A percentile compares a stretch with the other conserved stretches of the same genome.
Evolutionary conservation across 2,113 vertebrate species (phyloP).

Genomic region (Saiga tatarica): DNA sequence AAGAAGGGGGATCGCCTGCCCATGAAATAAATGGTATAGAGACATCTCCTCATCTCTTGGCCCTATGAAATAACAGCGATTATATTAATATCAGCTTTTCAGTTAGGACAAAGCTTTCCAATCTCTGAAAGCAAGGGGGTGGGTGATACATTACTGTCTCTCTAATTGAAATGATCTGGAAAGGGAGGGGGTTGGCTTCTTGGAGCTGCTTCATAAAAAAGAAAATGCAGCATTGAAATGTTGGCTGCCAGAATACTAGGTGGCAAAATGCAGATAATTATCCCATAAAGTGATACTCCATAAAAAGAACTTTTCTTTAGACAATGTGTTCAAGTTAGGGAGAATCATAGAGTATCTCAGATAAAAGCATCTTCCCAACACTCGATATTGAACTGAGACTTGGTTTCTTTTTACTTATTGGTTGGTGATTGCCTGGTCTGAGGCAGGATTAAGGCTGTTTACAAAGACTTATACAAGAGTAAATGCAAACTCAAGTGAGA

Average conservation of each 20-base stretch:
- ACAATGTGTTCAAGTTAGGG: background rate
- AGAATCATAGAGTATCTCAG: background rate
- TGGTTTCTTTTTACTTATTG: background rate
- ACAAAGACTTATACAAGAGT: background rate
- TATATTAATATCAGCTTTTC: background rate
- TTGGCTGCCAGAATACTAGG: background rate
- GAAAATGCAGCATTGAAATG: background rate
- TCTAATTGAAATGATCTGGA: background rate
- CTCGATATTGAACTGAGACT: background rate
- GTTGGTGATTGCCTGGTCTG: background rate
- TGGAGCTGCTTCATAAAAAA: background rate
- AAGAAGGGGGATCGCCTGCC: slow-evolving; percentile 70
- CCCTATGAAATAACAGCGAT: slow-evolving; percentile 72
- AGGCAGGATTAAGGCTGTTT: background rate
- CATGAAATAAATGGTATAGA: slow-evolving; percentile 74
- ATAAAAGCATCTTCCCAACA: background rate
- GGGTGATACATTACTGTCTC: background rate
- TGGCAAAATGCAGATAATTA: background rate
- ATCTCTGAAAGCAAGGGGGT: background rate
- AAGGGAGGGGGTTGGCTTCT: background rate
- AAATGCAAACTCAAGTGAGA: background rate
- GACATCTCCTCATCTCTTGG: slow-evolving; percentile 77
- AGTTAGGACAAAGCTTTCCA: background rate
- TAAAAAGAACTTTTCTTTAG: background rate
- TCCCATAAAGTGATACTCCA: background rate